Percentiles rank a stretch among this genome's conserved stretches.
These are phyloP conservation scores for Eupithecia subfuscata DNA, from an alignment of 2,888 invertebrate species.

Conservation along the genomic window DNA sequence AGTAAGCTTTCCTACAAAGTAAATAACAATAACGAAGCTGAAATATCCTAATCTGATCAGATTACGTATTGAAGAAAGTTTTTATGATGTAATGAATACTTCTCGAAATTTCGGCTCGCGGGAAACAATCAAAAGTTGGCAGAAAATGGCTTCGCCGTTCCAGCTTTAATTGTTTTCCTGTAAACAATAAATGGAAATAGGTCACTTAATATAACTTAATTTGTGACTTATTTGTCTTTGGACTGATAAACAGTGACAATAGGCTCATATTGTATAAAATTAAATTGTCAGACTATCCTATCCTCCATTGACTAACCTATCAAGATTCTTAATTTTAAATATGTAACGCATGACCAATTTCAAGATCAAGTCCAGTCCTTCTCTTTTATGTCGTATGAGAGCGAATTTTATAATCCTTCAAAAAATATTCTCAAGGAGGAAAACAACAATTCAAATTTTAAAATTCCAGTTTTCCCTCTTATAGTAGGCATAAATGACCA, in stretches of 20 bases:
- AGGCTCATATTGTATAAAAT: neutral
- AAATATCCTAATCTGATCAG: slow-evolving; percentile 17
- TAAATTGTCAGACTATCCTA: neutral
- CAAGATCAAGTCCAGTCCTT: neutral
- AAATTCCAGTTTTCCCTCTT: no score
- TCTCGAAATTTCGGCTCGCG: slow-evolving; percentile 19
- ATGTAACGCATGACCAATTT: neutral
- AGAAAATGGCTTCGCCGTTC: slow-evolving; percentile 13
- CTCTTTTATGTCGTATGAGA: neutral
- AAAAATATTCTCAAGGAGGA: neutral
- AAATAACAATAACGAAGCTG: slow-evolving; percentile 9
- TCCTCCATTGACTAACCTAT: neutral
- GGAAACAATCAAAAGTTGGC: slow-evolving; percentile 24
- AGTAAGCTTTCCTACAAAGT: neutral
- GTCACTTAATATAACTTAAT: neutral
- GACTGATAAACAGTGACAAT: neutral
- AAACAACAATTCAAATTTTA: no score
- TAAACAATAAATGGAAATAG: slow-evolving; percentile 11
- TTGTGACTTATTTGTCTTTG: neutral
- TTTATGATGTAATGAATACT: slow-evolving; percentile 30
- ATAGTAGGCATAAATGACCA: no score
- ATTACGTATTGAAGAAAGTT: slow-evolving; percentile 27
- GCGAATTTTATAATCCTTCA: neutral
- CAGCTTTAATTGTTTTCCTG: slow-evolving; percentile 21
- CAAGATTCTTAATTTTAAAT: neutral